Conservation (phyloP, 2,888 invertebrate species). For the Sabatieria punctata region DNA sequence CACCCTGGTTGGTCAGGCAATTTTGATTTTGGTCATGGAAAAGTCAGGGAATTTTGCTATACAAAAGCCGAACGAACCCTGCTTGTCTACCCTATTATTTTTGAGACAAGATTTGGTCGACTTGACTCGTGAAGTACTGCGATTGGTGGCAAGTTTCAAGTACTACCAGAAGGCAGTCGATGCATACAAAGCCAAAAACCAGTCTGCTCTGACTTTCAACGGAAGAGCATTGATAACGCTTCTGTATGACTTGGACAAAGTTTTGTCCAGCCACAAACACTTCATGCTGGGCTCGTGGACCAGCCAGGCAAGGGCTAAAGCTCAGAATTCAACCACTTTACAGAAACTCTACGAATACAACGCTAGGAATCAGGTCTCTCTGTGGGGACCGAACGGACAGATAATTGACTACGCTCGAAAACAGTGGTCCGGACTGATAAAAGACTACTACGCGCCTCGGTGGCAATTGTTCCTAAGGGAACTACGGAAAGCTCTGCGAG, state of each 20-base stretch:
- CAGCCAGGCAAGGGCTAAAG: constrained; percentile 33
- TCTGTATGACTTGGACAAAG: constrained; percentile 47
- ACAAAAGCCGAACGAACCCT: too few relatives aligned
- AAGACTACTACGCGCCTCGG: constrained; percentile 51
- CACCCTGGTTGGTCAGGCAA: too few relatives aligned
- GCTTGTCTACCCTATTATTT: too few relatives aligned
- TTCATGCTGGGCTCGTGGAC: constrained; percentile 58
- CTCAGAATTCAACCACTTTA: constrained; percentile 42
- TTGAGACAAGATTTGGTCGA: too few relatives aligned
- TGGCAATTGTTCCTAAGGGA: constrained; percentile 54
- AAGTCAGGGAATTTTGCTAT: too few relatives aligned
- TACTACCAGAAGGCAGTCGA: too few relatives aligned
- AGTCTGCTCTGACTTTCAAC: too few relatives aligned
- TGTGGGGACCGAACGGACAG: constrained; percentile 80
- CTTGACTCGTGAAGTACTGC: constrained; percentile 61
- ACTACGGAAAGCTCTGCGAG: constrained; percentile 42
- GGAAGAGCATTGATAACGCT: constrained; percentile 38
- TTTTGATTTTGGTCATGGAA: too few relatives aligned
- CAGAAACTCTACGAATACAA: constrained; percentile 50
- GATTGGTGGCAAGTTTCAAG: too few relatives aligned
- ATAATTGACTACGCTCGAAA: constrained; percentile 75
- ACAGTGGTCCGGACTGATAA: constrained; percentile 58
- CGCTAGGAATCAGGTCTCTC: constrained; percentile 73
- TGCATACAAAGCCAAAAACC: too few relatives aligned
- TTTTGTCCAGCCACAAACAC: constrained; percentile 46